Conservation (phyloP, 2,888 invertebrate species). For the Strigamia crassipes region DNA sequence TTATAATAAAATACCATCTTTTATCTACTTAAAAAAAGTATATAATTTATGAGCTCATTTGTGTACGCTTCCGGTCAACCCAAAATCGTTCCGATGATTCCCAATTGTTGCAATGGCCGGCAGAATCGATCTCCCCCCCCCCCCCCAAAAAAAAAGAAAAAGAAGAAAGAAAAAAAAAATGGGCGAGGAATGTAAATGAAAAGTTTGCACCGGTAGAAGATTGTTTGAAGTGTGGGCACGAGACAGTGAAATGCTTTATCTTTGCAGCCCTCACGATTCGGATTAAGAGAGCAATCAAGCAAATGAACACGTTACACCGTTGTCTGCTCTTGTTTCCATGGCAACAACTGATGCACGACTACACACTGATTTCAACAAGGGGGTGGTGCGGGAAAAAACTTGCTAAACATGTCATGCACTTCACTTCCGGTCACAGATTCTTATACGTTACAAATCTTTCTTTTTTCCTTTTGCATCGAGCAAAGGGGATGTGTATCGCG, state of each 20-base stretch:
- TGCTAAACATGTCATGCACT: constrained; percentile 26
- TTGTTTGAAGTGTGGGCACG: constrained; percentile 13
- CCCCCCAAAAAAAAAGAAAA: neutral
- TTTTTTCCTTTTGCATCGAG: neutral
- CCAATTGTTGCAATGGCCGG: neutral
- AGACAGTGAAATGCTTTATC: constrained; percentile 29
- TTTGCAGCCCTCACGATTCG: constrained; percentile 20
- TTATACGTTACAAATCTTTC: neutral
- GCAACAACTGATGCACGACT: constrained; percentile 32
- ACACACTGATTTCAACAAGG: constrained; percentile 34
- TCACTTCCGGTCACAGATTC: constrained; percentile 23
- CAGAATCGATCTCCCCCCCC: neutral
- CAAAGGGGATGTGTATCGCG: too few relatives aligned
- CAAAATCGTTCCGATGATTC: neutral
- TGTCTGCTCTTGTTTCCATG: constrained; percentile 27
- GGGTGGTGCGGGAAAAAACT: neutral
- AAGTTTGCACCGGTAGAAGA: neutral
- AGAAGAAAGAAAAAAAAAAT: neutral
- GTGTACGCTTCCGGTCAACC: neutral
- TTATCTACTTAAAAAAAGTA: neutral
- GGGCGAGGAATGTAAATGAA: neutral
- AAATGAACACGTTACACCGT: constrained; percentile 37
- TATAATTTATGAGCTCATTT: neutral
- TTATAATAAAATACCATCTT: neutral
- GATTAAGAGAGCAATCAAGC: constrained; percentile 37